These are phyloP conservation scores for Leucoraja erinaceus DNA, from an alignment of 2,113 vertebrate species.

Conservation along the genomic window DNA sequence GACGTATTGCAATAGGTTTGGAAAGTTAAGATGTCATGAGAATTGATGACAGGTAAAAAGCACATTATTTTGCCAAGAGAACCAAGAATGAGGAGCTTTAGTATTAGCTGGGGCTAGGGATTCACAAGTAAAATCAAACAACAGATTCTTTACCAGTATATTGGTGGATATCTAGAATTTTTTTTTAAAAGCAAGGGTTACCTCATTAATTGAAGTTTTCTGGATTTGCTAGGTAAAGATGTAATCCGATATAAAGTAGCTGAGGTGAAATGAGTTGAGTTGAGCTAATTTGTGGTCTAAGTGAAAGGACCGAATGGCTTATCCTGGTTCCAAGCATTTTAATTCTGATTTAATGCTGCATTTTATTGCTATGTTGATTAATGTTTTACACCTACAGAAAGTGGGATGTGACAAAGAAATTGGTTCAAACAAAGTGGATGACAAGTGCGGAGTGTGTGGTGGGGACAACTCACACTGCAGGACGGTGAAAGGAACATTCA, in stretches of 20 bases:
- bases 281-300: not conserved
- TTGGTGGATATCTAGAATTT: not conserved
- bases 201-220: not conserved
- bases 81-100: not conserved
- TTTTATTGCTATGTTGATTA: not conserved
- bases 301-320: not conserved
- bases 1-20: not conserved
- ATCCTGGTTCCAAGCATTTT: not conserved
- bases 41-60: not conserved
- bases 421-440: slow-evolving; percentile 82
- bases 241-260: not conserved
- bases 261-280: not conserved
- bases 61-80: not conserved
- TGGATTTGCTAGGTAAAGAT: not conserved
- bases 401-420: slow-evolving; percentile 93
- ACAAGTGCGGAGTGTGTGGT: slow-evolving; percentile 90
- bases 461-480: slow-evolving; percentile 93
- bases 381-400: slow-evolving; percentile 61
- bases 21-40: not conserved
- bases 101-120: not conserved
- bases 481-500: slow-evolving; percentile 87
- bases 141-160: not conserved
- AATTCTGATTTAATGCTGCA: not conserved
- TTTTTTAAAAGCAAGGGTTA: not conserved
- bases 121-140: not conserved